phyloP scores from a whole-genome alignment of 2,888 invertebrate species.

The Gasteruption jaculator region DNA sequence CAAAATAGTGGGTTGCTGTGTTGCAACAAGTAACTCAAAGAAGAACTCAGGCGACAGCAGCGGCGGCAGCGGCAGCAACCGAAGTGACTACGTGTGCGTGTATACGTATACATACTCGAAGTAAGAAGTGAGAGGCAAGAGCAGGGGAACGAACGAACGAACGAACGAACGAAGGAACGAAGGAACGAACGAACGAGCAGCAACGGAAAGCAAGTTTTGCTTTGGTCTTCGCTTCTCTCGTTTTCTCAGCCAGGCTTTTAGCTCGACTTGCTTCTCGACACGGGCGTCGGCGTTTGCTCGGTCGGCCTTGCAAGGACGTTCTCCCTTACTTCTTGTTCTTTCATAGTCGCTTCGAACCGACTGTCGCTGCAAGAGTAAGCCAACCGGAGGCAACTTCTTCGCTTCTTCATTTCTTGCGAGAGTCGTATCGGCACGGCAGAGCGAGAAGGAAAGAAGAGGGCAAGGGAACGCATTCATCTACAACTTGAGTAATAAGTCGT shows the following conservation, averaged over 20 bases:
- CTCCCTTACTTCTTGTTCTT: conserved; percentile 32
- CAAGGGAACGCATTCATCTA: no score
- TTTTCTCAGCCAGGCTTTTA: conserved; percentile 17
- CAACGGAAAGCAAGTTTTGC: conserved; percentile 17
- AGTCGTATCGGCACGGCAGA: no score
- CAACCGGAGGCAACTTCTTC: conserved; percentile 16
- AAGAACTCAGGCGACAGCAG: no score
- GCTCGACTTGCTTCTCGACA: conserved; percentile 17
- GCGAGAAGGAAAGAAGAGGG: conserved; percentile 5
- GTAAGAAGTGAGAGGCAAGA: no score
- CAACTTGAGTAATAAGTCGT: no score
- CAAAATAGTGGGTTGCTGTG: no score
- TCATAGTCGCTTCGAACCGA: conserved; percentile 15
- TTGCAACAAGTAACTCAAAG: no score
- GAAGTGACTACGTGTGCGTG: no score
- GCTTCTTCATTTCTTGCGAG: no score
- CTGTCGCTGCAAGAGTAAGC: no score
- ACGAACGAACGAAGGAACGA: conserved; percentile 12
- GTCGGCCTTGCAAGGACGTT: conserved; percentile 44
- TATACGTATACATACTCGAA: no score
- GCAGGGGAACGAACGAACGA: conserved; percentile 10
- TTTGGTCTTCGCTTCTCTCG: conserved; percentile 7
- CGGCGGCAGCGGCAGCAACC: no score
- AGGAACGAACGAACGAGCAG: conserved; percentile 15
- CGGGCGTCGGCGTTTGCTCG: conserved; percentile 36